Conservation (phyloP, 2,797 vertebrate genomes). For the Arremon brunneinucha region DNA sequence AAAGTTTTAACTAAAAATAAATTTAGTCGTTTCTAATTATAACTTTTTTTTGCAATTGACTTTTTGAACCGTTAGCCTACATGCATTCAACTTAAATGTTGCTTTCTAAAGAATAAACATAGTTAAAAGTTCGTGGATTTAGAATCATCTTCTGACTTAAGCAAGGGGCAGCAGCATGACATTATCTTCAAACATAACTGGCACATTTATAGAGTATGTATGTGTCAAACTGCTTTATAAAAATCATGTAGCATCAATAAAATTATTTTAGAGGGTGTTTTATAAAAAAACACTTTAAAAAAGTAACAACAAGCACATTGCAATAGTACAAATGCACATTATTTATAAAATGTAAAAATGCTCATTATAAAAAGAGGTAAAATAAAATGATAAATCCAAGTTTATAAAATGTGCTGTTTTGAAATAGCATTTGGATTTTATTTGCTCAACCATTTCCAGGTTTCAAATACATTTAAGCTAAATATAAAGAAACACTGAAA, state of each 20-base stretch:
- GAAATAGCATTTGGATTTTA: not conserved
- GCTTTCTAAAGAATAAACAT: not conserved
- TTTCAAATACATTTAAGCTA: not conserved
- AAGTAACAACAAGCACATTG: not conserved
- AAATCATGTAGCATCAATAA: not conserved
- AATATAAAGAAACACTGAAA: not conserved
- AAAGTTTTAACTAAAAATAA: not conserved
- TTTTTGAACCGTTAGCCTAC: not conserved
- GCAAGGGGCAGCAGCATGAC: not conserved
- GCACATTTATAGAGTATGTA: not conserved
- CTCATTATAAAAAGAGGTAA: not conserved
- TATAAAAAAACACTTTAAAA: not conserved
- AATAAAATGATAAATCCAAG: not conserved
- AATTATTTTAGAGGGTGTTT: not conserved
- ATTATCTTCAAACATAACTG: not conserved
- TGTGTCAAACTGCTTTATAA: not conserved
- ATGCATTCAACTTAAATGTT: not conserved
- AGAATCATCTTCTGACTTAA: not conserved
- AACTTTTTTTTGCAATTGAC: not conserved
- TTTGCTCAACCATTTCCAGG: not conserved
- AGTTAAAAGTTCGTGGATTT: not conserved
- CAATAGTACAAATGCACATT: not conserved
- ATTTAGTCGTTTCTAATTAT: not conserved
- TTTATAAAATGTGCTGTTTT: not conserved
- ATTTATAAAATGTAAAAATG: not conserved